These are phyloP conservation scores for Apodemia zela DNA, from an alignment of 2,888 invertebrate species.

Conservation along the genomic window DNA sequence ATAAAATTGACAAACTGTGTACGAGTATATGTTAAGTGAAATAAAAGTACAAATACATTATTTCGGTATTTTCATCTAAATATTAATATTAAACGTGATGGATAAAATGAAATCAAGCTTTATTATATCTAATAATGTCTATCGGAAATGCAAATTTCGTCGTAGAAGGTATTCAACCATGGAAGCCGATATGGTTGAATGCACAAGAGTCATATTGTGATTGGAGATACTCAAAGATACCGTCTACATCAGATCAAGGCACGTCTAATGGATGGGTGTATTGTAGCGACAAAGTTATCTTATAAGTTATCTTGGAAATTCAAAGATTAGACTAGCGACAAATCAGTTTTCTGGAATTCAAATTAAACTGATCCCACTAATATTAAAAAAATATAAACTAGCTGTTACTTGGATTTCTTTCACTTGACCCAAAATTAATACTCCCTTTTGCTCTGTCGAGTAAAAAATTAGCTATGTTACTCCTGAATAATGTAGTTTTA, in stretches of 20 bases:
- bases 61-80: no score
- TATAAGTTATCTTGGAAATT: neutral
- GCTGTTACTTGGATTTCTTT: no score
- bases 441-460: no score
- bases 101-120: neutral
- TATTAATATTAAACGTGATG: neutral
- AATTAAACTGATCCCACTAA: neutral
- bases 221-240: slow-evolving; percentile 21
- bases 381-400: no score
- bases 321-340: neutral
- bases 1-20: no score
- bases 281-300: neutral
- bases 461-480: no score
- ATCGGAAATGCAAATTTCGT: slow-evolving; percentile 23
- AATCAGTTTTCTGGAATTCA: neutral
- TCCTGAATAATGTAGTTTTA: no score
- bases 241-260: neutral
- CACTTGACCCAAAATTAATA: no score
- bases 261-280: neutral
- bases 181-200: slow-evolving; percentile 26
- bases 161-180: slow-evolving; percentile 17
- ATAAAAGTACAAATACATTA: no score
- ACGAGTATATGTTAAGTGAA: no score
- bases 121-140: neutral
- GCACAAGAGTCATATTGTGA: slow-evolving; percentile 25